These are phyloP conservation scores for Neuroterus valhalla DNA, from an alignment of 1,140 invertebrate species.

Conservation along the genomic window DNA sequence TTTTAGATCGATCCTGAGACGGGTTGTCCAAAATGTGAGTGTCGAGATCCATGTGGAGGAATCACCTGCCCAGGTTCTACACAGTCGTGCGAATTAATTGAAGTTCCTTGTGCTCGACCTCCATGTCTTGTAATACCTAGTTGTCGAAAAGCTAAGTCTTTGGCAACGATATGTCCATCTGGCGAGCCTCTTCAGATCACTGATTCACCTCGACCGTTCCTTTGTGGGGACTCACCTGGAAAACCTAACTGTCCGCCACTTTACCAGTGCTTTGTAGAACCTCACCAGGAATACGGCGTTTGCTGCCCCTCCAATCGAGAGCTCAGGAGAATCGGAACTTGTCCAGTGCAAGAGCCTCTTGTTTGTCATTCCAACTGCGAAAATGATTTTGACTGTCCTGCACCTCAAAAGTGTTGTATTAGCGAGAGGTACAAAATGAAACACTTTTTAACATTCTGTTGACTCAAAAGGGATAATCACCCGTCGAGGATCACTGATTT, in stretches of 20 bases:
- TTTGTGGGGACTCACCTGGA: conserved; percentile 87
- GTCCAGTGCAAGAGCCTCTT: conserved; percentile 76
- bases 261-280: conserved; percentile 85
- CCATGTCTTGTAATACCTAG: conserved; percentile 89
- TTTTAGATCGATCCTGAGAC: conserved; percentile 71
- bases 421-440: conserved; percentile 68
- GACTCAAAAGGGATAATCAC: background rate
- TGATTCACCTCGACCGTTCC: conserved; percentile 84
- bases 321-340: conserved; percentile 84
- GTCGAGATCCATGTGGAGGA: conserved; percentile 85
- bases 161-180: conserved; percentile 85
- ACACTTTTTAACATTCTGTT: background rate
- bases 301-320: conserved; percentile 87
- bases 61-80: conserved; percentile 83
- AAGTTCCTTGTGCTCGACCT: conserved; percentile 83
- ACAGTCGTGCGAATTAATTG: conserved; percentile 85
- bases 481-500: background rate
- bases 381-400: conserved; percentile 87
- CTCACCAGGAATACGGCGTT: conserved; percentile 89
- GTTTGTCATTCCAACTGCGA: conserved; percentile 81
- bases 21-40: conserved; percentile 87
- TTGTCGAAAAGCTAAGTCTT: conserved; percentile 79
- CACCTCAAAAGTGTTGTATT: conserved; percentile 87
- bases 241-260: conserved; percentile 88
- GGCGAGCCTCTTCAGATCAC: conserved; percentile 88